Evolutionary conservation across 2,888 invertebrate genomes (phyloP).

Genomic region (Pachydiplax longipennis): DNA sequence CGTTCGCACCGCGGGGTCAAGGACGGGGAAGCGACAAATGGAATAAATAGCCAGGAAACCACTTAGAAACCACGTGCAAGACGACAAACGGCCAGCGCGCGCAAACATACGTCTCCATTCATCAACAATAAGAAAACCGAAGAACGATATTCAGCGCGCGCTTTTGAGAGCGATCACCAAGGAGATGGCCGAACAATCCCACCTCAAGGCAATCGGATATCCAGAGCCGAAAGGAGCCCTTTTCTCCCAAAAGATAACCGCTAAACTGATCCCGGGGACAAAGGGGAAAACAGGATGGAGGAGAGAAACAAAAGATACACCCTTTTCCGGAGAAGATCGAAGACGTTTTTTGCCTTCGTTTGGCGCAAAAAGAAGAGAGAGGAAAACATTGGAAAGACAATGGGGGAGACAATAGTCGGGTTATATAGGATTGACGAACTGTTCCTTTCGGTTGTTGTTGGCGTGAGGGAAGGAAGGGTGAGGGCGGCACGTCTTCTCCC

Average conservation of each 20-base stretch:
- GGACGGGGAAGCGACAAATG: not conserved
- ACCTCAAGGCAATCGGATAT: not conserved
- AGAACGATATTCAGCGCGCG: not conserved
- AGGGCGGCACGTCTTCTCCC: not conserved
- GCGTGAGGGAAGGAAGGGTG: not conserved
- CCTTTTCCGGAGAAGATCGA: not conserved
- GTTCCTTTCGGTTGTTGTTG: not conserved
- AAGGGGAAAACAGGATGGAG: not conserved
- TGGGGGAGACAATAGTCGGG: not conserved
- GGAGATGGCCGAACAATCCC: not conserved
- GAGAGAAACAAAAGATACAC: not conserved
- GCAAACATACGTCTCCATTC: not conserved
- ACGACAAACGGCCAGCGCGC: not conserved
- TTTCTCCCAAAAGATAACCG: not conserved
- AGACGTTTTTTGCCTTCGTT: constrained; percentile 2
- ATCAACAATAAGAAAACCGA: not conserved
- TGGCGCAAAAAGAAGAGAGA: not conserved
- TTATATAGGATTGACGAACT: constrained; percentile 14
- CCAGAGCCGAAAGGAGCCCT: not conserved
- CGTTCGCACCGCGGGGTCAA: not conserved
- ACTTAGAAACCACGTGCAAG: not conserved
- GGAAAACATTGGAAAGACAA: not conserved
- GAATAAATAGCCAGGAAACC: not conserved
- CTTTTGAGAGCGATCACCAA: not conserved
- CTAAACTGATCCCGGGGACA: not conserved